These are phyloP conservation scores for Cygnus buccinator DNA, from an alignment of 2,113 vertebrate genomes.

Conservation along the genomic window DNA sequence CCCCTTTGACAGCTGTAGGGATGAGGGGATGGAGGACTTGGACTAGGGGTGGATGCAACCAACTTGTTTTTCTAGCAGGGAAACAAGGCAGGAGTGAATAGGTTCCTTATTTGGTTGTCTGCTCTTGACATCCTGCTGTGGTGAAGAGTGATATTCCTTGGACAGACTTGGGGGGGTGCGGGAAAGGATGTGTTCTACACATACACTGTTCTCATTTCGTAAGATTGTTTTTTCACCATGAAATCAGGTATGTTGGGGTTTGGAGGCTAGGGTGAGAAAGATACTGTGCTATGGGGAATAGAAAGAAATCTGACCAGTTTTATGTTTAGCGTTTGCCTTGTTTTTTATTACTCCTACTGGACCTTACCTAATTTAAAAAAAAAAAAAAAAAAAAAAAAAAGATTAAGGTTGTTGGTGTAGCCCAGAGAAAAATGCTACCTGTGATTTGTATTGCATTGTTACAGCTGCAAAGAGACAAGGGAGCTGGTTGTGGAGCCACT, in stretches of 20 bases:
- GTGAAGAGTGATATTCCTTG: fast-evolving
- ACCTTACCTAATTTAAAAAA: neutral
- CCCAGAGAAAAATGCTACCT: neutral
- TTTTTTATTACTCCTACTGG: neutral
- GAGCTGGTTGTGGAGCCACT: neutral
- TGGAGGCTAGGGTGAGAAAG: neutral
- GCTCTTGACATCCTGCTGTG: neutral
- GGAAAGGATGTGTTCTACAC: neutral
- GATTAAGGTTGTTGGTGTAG: neutral
- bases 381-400: neutral
- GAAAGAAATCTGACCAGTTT: neutral
- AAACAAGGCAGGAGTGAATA: neutral
- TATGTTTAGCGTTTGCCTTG: neutral
- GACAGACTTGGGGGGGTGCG: neutral
- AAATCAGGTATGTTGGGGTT: neutral
- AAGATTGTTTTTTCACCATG: neutral
- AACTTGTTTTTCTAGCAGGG: neutral
- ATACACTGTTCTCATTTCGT: neutral
- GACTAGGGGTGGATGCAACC: neutral
- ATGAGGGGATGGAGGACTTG: neutral
- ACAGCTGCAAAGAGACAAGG: neutral
- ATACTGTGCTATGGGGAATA: neutral
- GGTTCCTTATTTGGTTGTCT: neutral
- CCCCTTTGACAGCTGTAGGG: neutral
- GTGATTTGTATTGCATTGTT: neutral